Base-by-base conservation (phyloP, 2,797 vertebrate genomes). In the Propithecus deckenii region DNA sequence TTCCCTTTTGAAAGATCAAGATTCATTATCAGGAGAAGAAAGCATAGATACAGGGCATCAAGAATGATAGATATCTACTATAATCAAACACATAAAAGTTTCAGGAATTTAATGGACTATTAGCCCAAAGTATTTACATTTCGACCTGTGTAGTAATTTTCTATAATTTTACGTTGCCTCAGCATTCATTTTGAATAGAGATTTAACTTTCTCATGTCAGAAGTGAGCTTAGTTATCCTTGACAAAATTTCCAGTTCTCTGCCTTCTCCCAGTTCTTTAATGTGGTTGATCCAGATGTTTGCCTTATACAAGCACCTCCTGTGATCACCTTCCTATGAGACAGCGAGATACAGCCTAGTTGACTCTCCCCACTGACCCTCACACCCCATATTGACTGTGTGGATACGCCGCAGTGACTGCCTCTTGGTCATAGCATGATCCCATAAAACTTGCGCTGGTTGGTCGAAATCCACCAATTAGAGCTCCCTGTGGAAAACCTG, bases 1-100 rank as follows among this genome's bases (percentile, higher is more conserved):
- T 95, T 92, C 28, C 7, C 23, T 87, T 87, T 86, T 79, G 79
- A 59, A 85, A 96, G 96, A 78, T 93, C 61, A 96, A 78, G 28
- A 76, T 89, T 88, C n/a, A 28, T 93, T 61, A 50, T 17, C 12
- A 61, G n/a, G 28, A 94, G n/a, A 96, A 94, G 65, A 94, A 89
- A 90, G 35, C 25, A n/a, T 61, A 78, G 80, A 43, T 86, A 2
- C n/a, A 59, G 48, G 11, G 0, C 10, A 38, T 65, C 7, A 69
- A 93, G 55, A 86, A 43, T 69, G 63, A 50, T 22, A n/a, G 43
- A 12, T 43, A 12, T 59, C 6, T 78, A 18, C n/a, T 1, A 0
- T 63, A 85, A 80, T 81, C n/a, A 78, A 63, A 57, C 1, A 23
- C 61, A 55, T 52, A 63, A 18, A 89, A 12, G n/a, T 78, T 81